Conservation (phyloP, 1,140 invertebrate genomes). For the Carcinoscorpius rotundicauda region DNA sequence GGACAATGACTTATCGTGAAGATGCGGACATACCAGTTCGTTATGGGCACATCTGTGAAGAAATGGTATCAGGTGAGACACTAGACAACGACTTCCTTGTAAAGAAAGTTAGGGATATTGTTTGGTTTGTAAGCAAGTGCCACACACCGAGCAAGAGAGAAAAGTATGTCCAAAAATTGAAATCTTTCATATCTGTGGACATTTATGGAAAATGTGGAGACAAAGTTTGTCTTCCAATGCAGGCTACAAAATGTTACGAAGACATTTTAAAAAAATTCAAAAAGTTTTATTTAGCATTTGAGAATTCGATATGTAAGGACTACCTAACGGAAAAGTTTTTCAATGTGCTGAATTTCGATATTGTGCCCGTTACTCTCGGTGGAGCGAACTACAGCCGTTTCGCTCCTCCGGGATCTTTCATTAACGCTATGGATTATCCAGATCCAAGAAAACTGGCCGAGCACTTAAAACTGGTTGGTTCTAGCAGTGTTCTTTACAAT, state of each 20-base stretch:
- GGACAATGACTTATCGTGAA: too few species aligned
- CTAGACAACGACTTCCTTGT: not conserved
- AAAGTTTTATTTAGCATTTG: slow-evolving; percentile 34
- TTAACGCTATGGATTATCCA: slow-evolving; percentile 17
- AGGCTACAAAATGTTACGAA: slow-evolving; percentile 19
- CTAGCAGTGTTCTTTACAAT: slow-evolving; percentile 3
- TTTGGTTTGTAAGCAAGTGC: slow-evolving; percentile 41
- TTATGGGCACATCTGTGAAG: too few species aligned
- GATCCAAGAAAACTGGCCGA: slow-evolving; percentile 20
- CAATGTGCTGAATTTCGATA: slow-evolving; percentile 23
- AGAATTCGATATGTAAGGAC: slow-evolving; percentile 32
- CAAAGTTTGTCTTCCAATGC: slow-evolving; percentile 21
- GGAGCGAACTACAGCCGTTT: slow-evolving; percentile 26
- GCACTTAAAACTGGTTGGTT: not conserved
- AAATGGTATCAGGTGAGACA: too few species aligned
- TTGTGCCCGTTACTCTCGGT: slow-evolving; percentile 35
- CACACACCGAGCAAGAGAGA: slow-evolving; percentile 29
- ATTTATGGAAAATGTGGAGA: slow-evolving; percentile 40
- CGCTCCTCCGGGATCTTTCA: slow-evolving; percentile 21
- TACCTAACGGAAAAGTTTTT: slow-evolving; percentile 33
- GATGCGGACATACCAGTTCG: too few species aligned
- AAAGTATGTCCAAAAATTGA: slow-evolving; percentile 32
- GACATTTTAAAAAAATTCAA: slow-evolving; percentile 23
- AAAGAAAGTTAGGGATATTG: slow-evolving; percentile 32
- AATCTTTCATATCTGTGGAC: slow-evolving; percentile 36